Conservation (phyloP, 2,888 invertebrate genomes). For the Subacronicta megacephala region DNA sequence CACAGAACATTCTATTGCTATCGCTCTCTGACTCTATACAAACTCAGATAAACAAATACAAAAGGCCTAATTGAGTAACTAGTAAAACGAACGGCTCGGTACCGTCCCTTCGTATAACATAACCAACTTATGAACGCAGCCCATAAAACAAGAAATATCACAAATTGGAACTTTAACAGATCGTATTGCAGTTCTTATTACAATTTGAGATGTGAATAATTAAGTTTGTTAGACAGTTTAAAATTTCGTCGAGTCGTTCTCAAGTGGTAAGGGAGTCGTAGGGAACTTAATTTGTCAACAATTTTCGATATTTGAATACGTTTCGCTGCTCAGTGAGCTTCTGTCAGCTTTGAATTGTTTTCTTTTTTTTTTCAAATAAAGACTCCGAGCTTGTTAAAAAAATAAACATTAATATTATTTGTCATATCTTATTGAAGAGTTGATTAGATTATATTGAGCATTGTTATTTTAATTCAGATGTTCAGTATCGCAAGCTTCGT, state of each 20-base stretch:
- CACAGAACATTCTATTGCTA: slow-evolving; percentile 47
- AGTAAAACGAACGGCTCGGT: slow-evolving; percentile 88
- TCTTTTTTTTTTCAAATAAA: slow-evolving; percentile 80
- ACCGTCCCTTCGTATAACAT: slow-evolving; percentile 82
- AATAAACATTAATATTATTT: slow-evolving; percentile 50
- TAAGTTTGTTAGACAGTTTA: slow-evolving; percentile 67
- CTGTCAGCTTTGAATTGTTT: slow-evolving; percentile 87
- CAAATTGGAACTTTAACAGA: slow-evolving; percentile 56
- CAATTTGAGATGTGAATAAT: slow-evolving; percentile 13
- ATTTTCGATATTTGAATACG: slow-evolving; percentile 90
- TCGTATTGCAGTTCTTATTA: slow-evolving; percentile 34
- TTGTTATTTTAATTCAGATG: slow-evolving; percentile 38
- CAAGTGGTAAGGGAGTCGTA: slow-evolving; percentile 88
- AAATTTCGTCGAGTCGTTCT: slow-evolving; percentile 84
- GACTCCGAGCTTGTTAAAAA: slow-evolving; percentile 62
- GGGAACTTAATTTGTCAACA: slow-evolving; percentile 90
- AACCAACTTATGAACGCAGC: slow-evolving; percentile 61
- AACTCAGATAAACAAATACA: slow-evolving; percentile 90
- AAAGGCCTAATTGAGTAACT: slow-evolving; percentile 90
- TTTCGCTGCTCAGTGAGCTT: slow-evolving; percentile 88
- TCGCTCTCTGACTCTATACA: slow-evolving; percentile 81
- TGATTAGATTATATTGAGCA: slow-evolving; percentile 46
- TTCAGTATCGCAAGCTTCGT: slow-evolving; percentile 8
- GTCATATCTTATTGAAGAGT: slow-evolving; percentile 44
- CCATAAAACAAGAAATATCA: slow-evolving; percentile 22